Evolutionary conservation across 2,113 vertebrate genomes (phyloP), one percentile per base, ranked within the genome.

Genomic region (Pedionomus torquatus): DNA sequence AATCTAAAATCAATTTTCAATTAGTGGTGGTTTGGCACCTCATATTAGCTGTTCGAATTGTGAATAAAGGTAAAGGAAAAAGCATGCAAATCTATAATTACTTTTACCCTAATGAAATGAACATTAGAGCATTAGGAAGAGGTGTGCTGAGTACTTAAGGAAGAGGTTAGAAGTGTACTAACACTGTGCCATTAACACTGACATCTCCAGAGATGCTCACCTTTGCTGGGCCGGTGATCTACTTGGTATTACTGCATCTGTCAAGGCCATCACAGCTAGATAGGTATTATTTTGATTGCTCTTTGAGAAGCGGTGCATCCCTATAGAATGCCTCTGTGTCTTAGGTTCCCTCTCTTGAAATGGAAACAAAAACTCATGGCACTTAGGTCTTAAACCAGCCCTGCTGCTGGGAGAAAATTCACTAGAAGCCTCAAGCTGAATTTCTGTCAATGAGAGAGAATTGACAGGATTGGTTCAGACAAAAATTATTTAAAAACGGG

Each of bases 1-100:
- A 93, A 97, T 96, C 65, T 54, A 89, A 97, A 97, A 98, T 98
- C 97, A 97, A 97, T 98, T 98, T 98, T 97, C 93, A 97, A 97
- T 98, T 98, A 98, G 89, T 89, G 54, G 71, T 94, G 86, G 83
- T 96, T 98, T 96, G 68, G 84, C 64, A 96, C 91, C 92, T 98
- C 74, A 58, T 97, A 93, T 93, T 94, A 96, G 64, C 79, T 95
- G 76, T 68, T 96, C 83, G 96, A 97, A 94, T 91, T 82, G 70
- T 96, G 91, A 97, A 83, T 82, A 95, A 96, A 19, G 25, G 55
- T 93, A 81, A 95, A 91, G 72, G 91, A 63, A 91, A 83, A 97
- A 96, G 63, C 71, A 93, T 90, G 65, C 60, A 94, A 97, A 87
- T 93, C 88, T 92, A 51, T 94, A 95, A 98, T 96, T 95, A 79